Base-by-base conservation (phyloP, 2,888 invertebrate genomes). In the Clanis bilineata region DNA sequence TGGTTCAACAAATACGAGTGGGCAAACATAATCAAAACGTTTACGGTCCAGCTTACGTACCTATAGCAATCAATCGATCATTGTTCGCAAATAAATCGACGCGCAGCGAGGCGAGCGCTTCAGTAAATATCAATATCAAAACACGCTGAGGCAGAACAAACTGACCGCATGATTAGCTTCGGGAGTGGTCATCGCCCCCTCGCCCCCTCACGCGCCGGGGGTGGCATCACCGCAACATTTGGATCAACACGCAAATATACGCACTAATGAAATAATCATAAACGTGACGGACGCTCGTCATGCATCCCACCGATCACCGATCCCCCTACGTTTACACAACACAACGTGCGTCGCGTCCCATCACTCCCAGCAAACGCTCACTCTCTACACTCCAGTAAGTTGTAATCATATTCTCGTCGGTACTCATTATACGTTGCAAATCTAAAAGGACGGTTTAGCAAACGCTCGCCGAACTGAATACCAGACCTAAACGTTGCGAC, bases 231-330 rank as follows among this genome's bases (percentile, higher is more conserved):
- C 83, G 83, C 86, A 81, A 85, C 85, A 85, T 90, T 88, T 85
- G 88, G 88, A 90, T 84, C 88, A 86, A 83, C 85, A 86, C 83
- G 86, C 91, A 88, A 91, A 90, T 88, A 90, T 88, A 88, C 86
- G 83, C 83, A 83, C 89, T 92, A 91, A 92, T 91, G 91, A 91
- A 92, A 92, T 92, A 92, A 92, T 92, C 91, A 91, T 90, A 92
- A 89, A 90, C 88, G 89, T 89, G 90, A 86, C 84, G 86, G 83
- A 78, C 86, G 79, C 79, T 80, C 82, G 75, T 77, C 79, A 74
- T 80, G 80, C 80, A 75, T 76, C 75, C 80, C 81, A 79, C 81
- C 82, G 85, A 86, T n/a, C 84, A 6, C 36, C 36, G 10, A 15
- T 85, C 82, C 77, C 73, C 72, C 70, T 77, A 72, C 85, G 85